Evolutionary conservation across 2,113 vertebrate species (phyloP).

Genomic region (Motacilla tschutschensis): DNA sequence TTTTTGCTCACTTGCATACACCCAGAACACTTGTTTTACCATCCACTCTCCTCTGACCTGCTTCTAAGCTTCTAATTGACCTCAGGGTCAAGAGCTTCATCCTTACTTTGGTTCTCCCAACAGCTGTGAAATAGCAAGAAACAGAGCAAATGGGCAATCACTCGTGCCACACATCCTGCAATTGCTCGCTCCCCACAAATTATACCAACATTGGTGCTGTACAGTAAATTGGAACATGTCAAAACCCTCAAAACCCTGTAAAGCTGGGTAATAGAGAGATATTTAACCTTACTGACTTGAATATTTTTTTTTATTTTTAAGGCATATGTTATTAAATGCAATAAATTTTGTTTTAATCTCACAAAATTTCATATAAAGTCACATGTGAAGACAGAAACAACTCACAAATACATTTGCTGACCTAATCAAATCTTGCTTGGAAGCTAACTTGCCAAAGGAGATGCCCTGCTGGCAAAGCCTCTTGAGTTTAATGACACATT

Average conservation of each 20-base stretch:
- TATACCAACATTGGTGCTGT: background rate
- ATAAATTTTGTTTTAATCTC: background rate
- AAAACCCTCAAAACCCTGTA: background rate
- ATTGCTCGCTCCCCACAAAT: background rate
- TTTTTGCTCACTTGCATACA: conserved; percentile 35
- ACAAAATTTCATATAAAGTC: background rate
- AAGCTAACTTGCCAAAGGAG: conserved; percentile 38
- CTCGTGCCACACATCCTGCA: conserved; percentile 11
- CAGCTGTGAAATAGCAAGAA: conserved; percentile 30
- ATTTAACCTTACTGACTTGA: background rate
- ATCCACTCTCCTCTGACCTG: conserved; percentile 26
- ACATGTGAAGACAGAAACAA: background rate
- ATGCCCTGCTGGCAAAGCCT: conserved; percentile 40
- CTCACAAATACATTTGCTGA: background rate
- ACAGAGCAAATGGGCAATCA: conserved; percentile 44
- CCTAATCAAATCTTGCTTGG: conserved; percentile 18
- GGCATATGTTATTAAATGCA: background rate
- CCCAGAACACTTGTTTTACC: conserved; percentile 8
- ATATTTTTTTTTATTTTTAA: background rate
- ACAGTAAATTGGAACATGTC: background rate
- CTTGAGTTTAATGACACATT: conserved; percentile 43
- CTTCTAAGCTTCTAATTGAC: conserved; percentile 52
- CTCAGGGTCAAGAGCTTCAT: conserved; percentile 55
- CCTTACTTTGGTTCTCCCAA: conserved; percentile 33
- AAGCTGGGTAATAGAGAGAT: background rate